A percentile compares a stretch with the other conserved stretches of the same genome.
These are phyloP conservation scores for Lutjanus erythropterus DNA, from an alignment of 2,113 vertebrate species.

Conservation along the genomic window DNA sequence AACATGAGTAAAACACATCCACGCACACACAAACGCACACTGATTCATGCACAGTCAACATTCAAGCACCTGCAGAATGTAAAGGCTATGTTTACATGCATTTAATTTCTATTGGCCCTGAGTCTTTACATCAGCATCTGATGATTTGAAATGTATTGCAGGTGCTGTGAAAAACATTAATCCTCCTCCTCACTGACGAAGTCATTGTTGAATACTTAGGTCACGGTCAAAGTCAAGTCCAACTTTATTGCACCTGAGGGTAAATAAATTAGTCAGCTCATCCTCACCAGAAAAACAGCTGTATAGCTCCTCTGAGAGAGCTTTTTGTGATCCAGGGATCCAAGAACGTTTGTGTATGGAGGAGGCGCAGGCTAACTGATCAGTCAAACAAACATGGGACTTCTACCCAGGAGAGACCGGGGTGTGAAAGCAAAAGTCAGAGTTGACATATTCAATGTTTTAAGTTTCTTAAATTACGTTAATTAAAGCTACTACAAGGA, in stretches of 20 bases:
- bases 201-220: neutral
- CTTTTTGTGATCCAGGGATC: no score
- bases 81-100: constrained; percentile 16
- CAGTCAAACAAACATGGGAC: no score
- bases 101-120: neutral
- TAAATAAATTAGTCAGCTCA: neutral
- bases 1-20: no score
- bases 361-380: no score
- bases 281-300: no score
- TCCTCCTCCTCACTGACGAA: neutral
- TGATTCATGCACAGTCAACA: constrained; percentile 6
- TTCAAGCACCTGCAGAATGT: constrained; percentile 21
- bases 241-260: neutral
- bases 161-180: neutral
- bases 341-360: no score
- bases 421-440: no score
- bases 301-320: no score
- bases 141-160: neutral
- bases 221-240: constrained; percentile 9
- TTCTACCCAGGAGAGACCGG: no score
- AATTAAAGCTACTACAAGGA: no score
- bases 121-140: neutral
- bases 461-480: no score
- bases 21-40: neutral
- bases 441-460: no score